Conservation (phyloP, 2,888 invertebrate species). For the Allolobophora icterica region DNA sequence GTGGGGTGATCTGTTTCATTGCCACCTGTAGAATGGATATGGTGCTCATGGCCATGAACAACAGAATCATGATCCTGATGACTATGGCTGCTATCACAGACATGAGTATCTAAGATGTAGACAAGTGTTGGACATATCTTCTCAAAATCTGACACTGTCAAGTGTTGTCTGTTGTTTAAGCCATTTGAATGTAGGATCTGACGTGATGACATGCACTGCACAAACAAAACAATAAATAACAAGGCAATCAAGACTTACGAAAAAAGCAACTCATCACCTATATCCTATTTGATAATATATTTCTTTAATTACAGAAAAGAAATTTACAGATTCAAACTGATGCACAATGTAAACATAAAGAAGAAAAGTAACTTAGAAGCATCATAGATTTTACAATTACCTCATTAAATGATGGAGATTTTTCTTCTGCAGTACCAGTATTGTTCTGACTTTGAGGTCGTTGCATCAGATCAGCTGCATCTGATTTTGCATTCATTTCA, state of each 20-base stretch:
- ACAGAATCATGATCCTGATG: not conserved
- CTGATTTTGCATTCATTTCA: not conserved
- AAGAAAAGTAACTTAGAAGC: too few species aligned
- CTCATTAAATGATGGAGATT: not conserved
- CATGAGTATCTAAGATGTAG: not conserved
- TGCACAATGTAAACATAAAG: too few species aligned
- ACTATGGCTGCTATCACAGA: not conserved
- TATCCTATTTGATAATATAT: not conserved
- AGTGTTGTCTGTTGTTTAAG: not conserved
- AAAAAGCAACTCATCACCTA: too few species aligned
- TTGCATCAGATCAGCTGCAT: not conserved
- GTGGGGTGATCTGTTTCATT: not conserved
- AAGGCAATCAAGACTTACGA: not conserved
- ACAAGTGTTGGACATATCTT: not conserved
- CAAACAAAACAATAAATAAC: not conserved
- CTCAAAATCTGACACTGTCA: not conserved
- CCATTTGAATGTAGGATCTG: not conserved
- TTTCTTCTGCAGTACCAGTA: not conserved
- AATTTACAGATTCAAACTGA: too few species aligned
- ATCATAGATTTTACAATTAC: not conserved
- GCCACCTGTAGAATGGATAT: not conserved
- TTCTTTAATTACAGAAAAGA: not conserved
- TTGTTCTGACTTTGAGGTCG: not conserved
- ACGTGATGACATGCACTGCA: not conserved
- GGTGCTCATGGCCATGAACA: not conserved